A percentile compares a stretch with the other conserved stretches of the same genome.
phyloP scores from a whole-genome alignment of 2,113 vertebrate genomes.

The Phycodurus eques region DNA sequence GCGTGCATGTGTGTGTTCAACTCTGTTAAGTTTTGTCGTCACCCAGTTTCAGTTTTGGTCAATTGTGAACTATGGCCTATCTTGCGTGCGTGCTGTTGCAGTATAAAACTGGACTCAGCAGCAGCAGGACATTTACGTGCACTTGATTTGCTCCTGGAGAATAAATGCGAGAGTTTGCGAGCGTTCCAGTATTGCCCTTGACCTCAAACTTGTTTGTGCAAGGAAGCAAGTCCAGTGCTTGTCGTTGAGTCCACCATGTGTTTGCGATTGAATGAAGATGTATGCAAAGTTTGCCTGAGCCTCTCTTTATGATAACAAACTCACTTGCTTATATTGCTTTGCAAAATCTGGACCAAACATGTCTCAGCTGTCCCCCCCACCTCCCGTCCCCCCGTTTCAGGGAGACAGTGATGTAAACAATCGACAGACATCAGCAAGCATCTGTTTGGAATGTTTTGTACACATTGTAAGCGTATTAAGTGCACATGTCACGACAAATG shows the following conservation, averaged over 20 bases:
- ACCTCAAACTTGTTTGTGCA: neutral
- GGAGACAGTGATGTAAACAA: neutral
- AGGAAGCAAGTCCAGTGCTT: neutral
- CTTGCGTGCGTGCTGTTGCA: neutral
- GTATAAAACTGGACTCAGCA: neutral
- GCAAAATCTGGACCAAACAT: neutral
- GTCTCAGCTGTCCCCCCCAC: neutral
- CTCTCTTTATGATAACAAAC: neutral
- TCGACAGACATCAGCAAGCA: slow-evolving; percentile 2
- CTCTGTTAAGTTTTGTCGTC: neutral
- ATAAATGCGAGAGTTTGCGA: neutral
- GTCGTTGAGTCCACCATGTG: neutral
- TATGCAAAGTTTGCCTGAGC: neutral
- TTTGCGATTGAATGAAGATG: neutral
- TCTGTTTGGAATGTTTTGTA: slow-evolving; percentile 36
- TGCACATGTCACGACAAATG: slow-evolving; percentile 31
- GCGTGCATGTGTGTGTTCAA: slow-evolving; percentile 15
- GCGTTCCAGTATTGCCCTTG: neutral
- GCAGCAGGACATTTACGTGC: neutral
- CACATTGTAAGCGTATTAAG: slow-evolving; percentile 22
- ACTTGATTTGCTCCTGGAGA: neutral
- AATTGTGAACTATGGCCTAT: neutral
- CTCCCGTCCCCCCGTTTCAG: neutral
- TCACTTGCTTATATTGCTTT: neutral
- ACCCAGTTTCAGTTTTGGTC: neutral